Evolutionary conservation across 2,888 invertebrate species (phyloP).

Genomic region (Alviniconcha strummeri): DNA sequence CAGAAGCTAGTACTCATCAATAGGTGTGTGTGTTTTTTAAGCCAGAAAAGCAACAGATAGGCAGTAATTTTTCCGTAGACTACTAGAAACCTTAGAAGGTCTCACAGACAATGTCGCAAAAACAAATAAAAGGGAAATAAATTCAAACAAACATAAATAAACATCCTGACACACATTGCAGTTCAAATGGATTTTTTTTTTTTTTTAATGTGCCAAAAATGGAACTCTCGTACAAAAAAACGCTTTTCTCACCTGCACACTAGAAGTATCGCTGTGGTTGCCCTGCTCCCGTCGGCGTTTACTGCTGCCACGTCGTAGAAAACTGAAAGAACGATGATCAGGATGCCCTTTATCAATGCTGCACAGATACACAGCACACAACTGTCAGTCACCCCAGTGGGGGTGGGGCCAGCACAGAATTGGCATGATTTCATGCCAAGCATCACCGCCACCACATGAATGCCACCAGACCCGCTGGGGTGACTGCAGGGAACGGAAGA

Average conservation of each 20-base stretch:
- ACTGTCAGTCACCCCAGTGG: slow-evolving; percentile 9
- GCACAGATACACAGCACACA: slow-evolving; percentile 36
- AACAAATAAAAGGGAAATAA: neutral
- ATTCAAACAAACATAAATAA: neutral
- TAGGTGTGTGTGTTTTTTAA: too few species aligned
- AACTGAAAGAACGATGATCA: slow-evolving; percentile 67
- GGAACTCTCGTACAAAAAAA: too few species aligned
- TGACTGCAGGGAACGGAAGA: slow-evolving; percentile 1
- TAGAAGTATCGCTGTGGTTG: slow-evolving; percentile 56
- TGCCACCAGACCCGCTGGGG: neutral
- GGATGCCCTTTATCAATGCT: slow-evolving; percentile 65
- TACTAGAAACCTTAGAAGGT: too few species aligned
- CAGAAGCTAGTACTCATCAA: too few species aligned
- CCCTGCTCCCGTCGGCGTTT: slow-evolving; percentile 56
- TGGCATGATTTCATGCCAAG: slow-evolving; percentile 18
- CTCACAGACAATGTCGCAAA: too few species aligned
- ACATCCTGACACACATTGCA: too few species aligned
- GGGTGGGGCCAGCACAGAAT: neutral
- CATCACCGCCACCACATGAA: neutral
- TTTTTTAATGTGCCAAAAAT: too few species aligned
- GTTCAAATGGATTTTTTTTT: too few species aligned
- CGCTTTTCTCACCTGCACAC: slow-evolving; percentile 56
- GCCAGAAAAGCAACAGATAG: too few species aligned
- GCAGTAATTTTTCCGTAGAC: too few species aligned
- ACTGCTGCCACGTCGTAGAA: slow-evolving; percentile 71